Base-by-base conservation (phyloP, 2,113 vertebrate species). In the Forbesichthys papilliferus region DNA sequence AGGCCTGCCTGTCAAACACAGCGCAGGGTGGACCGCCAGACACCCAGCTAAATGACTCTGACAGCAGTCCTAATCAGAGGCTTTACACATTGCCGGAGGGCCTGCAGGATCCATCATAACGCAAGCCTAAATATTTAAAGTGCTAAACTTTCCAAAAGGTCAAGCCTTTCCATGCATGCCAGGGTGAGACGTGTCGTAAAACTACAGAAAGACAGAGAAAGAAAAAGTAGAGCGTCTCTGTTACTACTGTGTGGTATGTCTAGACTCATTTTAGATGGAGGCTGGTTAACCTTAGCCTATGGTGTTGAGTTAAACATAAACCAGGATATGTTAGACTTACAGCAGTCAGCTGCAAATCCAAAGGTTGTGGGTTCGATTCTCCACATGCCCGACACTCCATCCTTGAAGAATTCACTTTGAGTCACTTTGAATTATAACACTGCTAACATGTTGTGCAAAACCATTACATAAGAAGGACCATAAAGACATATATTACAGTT, bases 71-170 rank as follows among this genome's bases (percentile, higher is more conserved):
- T 94, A 91, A 93, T 94, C 93, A 93, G 91, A 90, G 87, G 81
- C 89, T 91, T 91, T 79, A 71, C 88, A 89, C 89, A 88, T 88
- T 91, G 89, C 90, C 84, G 82, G 78, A 54, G 90, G 86, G 85
- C 90, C 91, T 88, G 85, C 86, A 90, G 89, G 90, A 92, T 92
- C 87, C 90, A 91, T 92, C 91, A 91, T 90, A 93, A 92, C 82
- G 83, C 88, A 87, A 89, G 92, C 89, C 89, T 92, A 94, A 94
- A 93, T 93, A 93, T 93, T 93, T 93, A 93, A 93, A 93, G 91
- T 91, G 90, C 87, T 91, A 91, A 93, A 93, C 92, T 93, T 92
- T 90, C 83, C 86, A 92, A 93, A 27, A 93, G 92, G 91, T 93
- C 92, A 87, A 75, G 87, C 80, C 87, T 93, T 91, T 91, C 90